Conservation (phyloP, 2,888 invertebrate species). For the Eristalis tenax region DNA sequence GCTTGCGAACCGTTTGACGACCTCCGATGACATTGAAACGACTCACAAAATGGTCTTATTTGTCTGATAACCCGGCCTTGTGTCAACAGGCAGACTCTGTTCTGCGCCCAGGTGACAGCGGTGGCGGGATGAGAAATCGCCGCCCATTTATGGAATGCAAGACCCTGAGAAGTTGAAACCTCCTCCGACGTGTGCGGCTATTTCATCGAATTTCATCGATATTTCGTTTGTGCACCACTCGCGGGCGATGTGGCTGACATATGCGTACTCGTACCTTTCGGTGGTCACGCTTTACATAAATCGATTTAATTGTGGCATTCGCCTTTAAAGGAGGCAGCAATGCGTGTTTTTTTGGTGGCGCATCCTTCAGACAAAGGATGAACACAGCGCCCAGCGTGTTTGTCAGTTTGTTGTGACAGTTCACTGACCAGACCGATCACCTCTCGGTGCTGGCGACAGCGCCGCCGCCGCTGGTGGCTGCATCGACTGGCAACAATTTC, state of each 20-base stretch:
- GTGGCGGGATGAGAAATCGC: not conserved
- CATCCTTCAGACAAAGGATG: conserved; percentile 29
- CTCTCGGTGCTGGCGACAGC: not conserved
- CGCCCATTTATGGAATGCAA: conserved; percentile 16
- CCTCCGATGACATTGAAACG: not conserved
- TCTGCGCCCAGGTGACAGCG: conserved; percentile 12
- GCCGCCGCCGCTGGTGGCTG: not conserved
- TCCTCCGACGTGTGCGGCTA: not conserved
- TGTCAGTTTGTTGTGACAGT: conserved; percentile 15
- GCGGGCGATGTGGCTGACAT: not conserved
- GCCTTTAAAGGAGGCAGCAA: conserved; percentile 5
- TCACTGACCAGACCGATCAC: conserved; percentile 26
- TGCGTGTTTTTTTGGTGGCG: not conserved
- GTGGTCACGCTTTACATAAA: conserved; percentile 11
- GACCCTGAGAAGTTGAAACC: conserved; percentile 15
- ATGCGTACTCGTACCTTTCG: not conserved
- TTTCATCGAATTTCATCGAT: conserved; percentile 16
- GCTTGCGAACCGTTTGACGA: not conserved
- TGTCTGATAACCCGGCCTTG: not conserved
- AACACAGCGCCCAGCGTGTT: not conserved
- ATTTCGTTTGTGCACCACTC: conserved; percentile 9
- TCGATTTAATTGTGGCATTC: conserved; percentile 26
- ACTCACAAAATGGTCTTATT: not conserved
- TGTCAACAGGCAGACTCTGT: not conserved
- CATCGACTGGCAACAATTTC: not conserved